These are phyloP conservation scores for Epicauta chinensis DNA, from an alignment of 1,140 invertebrate genomes.

Conservation along the genomic window DNA sequence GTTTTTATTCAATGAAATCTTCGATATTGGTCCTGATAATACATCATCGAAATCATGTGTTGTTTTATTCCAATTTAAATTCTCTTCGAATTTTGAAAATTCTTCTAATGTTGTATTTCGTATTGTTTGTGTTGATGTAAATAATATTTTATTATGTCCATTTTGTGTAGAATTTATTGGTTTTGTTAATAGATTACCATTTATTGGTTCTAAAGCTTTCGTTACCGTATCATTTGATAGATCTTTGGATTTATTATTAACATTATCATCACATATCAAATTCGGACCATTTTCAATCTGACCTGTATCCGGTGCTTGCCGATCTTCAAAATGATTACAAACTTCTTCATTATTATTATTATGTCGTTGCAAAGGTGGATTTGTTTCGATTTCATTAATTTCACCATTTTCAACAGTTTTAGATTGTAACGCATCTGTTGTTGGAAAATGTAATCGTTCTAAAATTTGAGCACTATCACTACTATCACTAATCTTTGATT, in stretches of 20 bases:
- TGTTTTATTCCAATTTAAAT: constrained; percentile 1
- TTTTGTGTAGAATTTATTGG: constrained; percentile 4
- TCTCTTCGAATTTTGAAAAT: background rate
- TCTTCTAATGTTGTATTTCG: constrained; percentile 1
- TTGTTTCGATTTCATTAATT: no score
- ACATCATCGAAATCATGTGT: constrained; percentile 9
- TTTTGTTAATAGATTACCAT: constrained; percentile 4
- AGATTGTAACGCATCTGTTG: no score
- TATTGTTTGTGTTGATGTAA: constrained; percentile 5
- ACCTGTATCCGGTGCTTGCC: no score
- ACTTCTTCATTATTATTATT: no score
- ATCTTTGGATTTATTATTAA: background rate
- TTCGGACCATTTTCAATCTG: no score
- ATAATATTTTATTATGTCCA: constrained; percentile 6
- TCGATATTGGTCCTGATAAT: constrained; percentile 10
- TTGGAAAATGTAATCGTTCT: no score
- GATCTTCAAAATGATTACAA: no score
- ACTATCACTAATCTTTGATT: no score
- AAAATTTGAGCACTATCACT: no score
- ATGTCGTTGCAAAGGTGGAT: no score
- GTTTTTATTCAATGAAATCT: constrained; percentile 1
- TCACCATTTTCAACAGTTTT: no score
- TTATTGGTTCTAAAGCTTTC: background rate
- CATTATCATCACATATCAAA: no score
- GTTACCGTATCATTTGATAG: background rate